A percentile compares a stretch with the other conserved stretches of the same genome.
Evolutionary conservation across 2,888 invertebrate species (phyloP).

Genomic region (Pristionchus arcanus): DNA sequence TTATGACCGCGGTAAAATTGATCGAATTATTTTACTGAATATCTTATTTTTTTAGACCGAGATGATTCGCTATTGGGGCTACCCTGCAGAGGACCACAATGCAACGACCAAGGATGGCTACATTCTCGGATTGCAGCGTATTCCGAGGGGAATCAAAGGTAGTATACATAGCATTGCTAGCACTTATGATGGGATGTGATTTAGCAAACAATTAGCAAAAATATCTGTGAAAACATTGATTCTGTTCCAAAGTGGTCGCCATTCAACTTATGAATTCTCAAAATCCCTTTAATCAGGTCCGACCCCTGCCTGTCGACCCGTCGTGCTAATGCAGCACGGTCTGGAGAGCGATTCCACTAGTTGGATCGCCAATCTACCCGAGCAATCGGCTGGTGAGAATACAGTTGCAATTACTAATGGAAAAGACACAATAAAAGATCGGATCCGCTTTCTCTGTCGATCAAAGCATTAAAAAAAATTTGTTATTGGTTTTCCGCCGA

Average conservation of each 20-base stretch:
- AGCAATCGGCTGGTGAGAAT: conserved; percentile 57
- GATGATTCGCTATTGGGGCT: conserved; percentile 15
- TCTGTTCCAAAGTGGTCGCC: too few relatives aligned
- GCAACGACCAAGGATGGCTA: background rate
- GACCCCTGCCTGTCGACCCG: conserved; percentile 61
- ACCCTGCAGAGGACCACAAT: background rate
- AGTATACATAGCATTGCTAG: too few relatives aligned
- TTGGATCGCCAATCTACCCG: conserved; percentile 71
- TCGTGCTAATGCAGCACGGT: conserved; percentile 88
- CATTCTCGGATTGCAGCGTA: background rate
- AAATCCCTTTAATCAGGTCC: conserved; percentile 1
- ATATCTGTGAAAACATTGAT: too few relatives aligned
- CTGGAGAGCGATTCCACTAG: conserved; percentile 80
- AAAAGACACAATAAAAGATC: too few relatives aligned
- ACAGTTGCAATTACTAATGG: too few relatives aligned
- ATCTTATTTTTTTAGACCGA: background rate
- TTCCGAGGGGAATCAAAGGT: background rate
- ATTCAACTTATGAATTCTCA: too few relatives aligned
- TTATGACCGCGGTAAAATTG: background rate
- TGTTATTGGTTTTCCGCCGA: too few relatives aligned
- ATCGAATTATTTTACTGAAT: too few relatives aligned
- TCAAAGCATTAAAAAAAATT: too few relatives aligned
- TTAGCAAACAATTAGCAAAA: too few relatives aligned
- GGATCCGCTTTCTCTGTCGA: too few relatives aligned
- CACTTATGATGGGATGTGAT: too few relatives aligned